A percentile compares a stretch with the other conserved stretches of the same genome.
phyloP scores from a whole-genome alignment of 2,888 invertebrate genomes.

The Acrobeloides nanus region DNA sequence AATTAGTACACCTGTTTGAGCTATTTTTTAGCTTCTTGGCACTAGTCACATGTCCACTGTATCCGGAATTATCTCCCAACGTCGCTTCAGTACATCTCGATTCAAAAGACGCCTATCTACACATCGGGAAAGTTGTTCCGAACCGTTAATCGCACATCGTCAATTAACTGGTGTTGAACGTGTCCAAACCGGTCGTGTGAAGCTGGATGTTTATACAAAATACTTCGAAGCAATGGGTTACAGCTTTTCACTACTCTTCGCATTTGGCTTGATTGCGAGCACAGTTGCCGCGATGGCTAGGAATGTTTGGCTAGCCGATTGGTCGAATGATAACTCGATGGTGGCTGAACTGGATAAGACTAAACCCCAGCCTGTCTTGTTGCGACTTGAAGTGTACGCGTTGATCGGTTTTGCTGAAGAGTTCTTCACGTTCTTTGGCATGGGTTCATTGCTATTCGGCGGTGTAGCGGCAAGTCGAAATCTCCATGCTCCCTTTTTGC shows the following conservation, averaged over 20 bases:
- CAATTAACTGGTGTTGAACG: conserved; percentile 41
- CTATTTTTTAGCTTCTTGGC: conserved; percentile 45
- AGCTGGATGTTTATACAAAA: conserved; percentile 38
- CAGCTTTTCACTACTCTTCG: conserved; percentile 32
- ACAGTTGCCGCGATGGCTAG: conserved; percentile 46
- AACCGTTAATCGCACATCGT: conserved; percentile 13
- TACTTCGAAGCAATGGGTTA: conserved; percentile 50
- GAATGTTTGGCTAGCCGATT: conserved; percentile 51
- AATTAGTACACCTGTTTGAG: no score
- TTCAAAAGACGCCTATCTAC: conserved; percentile 22
- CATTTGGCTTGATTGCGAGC: conserved; percentile 38
- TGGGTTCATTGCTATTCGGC: conserved; percentile 48
- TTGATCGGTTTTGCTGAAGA: conserved; percentile 48
- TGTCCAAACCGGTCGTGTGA: conserved; percentile 52
- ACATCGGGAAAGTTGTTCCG: conserved; percentile 15
- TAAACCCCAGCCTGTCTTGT: conserved; percentile 30
- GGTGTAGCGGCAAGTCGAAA: conserved; percentile 47
- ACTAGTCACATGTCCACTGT: conserved; percentile 49
- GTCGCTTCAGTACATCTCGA: conserved; percentile 26
- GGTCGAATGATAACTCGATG: conserved; percentile 49
- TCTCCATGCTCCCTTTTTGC: conserved; percentile 49
- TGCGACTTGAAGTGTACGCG: conserved; percentile 48
- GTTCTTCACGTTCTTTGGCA: conserved; percentile 44
- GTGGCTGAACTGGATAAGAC: no score
- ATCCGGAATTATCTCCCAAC: conserved; percentile 40